Conservation (phyloP, 1,140 invertebrate species). For the Drosophila watanabei region DNA sequence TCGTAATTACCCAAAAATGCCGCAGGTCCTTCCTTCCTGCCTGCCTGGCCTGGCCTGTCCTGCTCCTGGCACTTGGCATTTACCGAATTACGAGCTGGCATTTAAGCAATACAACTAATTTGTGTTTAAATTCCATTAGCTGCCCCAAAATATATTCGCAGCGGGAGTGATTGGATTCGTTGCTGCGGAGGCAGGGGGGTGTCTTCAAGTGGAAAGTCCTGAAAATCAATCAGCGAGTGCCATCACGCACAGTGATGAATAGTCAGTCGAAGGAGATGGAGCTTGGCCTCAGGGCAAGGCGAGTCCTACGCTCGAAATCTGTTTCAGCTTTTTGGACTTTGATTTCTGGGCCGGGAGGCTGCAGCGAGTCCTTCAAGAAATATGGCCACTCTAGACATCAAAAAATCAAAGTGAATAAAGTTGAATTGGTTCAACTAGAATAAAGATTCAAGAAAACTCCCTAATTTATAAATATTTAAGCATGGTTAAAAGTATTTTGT, state of each 20-base stretch:
- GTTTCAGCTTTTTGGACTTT: constrained; percentile 10
- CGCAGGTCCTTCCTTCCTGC: constrained; percentile 27
- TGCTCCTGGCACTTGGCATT: constrained; percentile 50
- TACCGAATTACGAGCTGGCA: constrained; percentile 60
- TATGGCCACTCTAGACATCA: not conserved
- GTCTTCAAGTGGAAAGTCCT: not conserved
- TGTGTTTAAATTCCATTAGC: constrained; percentile 77
- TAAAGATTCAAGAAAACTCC: too few species aligned
- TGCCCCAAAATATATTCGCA: constrained; percentile 36
- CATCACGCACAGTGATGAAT: constrained; percentile 50
- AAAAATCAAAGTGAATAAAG: too few species aligned
- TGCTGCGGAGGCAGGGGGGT: not conserved
- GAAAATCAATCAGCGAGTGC: constrained; percentile 46
- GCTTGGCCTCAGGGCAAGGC: constrained; percentile 1
- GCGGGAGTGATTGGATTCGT: constrained; percentile 41
- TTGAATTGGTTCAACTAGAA: too few species aligned
- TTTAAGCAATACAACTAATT: constrained; percentile 75
- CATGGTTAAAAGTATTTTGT: too few species aligned
- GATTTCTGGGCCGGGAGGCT: not conserved
- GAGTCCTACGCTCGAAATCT: constrained; percentile 10
- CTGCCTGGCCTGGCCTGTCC: not conserved
- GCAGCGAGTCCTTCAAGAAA: not conserved
- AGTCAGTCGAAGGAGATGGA: constrained; percentile 17
- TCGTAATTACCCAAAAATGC: constrained; percentile 57
- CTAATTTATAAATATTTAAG: too few species aligned